These are phyloP conservation scores for Dicentrarchus labrax DNA, from an alignment of 2,113 vertebrate species.

Conservation along the genomic window DNA sequence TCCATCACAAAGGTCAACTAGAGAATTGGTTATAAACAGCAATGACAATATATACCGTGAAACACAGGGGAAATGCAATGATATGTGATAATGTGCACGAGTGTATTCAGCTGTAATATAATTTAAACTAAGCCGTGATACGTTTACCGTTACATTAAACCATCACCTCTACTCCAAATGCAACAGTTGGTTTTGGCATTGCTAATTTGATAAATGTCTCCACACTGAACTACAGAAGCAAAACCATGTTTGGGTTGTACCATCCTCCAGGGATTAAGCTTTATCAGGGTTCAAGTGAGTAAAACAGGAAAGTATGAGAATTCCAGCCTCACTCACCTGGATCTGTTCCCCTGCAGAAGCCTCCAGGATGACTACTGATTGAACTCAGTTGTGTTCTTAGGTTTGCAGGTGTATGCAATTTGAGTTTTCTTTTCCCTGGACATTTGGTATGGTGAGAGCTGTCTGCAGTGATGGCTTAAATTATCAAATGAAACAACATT, in stretches of 20 bases:
- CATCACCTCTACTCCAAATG: background rate
- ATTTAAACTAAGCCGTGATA: background rate
- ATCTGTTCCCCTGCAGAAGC: background rate
- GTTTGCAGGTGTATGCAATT: background rate
- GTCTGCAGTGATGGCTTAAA: background rate
- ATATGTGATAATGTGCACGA: background rate
- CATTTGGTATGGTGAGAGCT: background rate
- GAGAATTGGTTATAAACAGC: background rate
- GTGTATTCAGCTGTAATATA: background rate
- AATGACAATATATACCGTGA: background rate
- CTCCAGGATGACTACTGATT: background rate
- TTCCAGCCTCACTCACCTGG: background rate
- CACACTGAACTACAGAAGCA: background rate
- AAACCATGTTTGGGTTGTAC: background rate
- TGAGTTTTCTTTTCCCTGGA: background rate
- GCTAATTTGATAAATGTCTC: background rate
- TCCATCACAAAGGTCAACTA: slow-evolving; percentile 4
- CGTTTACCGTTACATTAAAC: background rate
- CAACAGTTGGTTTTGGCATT: background rate
- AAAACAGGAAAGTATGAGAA: background rate
- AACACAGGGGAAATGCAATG: too few species aligned
- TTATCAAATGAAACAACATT: slow-evolving; percentile 8
- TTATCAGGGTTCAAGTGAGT: background rate
- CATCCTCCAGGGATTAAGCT: background rate
- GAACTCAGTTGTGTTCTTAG: background rate